Evolutionary conservation across 2,113 vertebrate species (phyloP).

Genomic region (Tachuris rubrigastra): DNA sequence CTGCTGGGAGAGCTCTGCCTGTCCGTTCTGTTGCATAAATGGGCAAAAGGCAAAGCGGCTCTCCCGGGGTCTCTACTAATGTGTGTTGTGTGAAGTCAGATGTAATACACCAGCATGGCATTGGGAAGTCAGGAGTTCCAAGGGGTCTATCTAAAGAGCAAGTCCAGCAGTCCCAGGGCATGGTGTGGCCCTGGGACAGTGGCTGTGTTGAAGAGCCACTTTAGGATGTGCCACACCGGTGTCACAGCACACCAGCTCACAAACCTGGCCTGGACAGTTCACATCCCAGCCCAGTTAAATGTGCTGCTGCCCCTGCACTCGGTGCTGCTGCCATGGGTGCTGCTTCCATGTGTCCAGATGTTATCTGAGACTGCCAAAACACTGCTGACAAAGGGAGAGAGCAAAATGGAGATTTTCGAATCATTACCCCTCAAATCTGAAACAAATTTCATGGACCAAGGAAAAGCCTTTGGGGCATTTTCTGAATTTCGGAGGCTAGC

Average conservation of each 20-base stretch:
- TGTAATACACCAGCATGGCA: fast-evolving
- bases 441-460: conserved; percentile 28
- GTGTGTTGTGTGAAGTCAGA: background rate
- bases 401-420: conserved; percentile 8
- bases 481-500: background rate
- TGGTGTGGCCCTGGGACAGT: background rate
- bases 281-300: background rate
- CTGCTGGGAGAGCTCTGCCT: background rate
- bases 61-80: too few relatives aligned
- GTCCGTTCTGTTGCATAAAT: background rate
- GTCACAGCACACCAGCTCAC: background rate
- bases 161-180: too few relatives aligned
- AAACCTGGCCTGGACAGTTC: background rate
- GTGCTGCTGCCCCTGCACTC: background rate
- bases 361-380: background rate
- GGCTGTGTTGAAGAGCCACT: background rate
- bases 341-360: background rate
- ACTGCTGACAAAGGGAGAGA: background rate
- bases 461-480: conserved; percentile 2
- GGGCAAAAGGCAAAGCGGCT: fast-evolving
- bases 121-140: fast-evolving
- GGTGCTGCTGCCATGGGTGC: background rate
- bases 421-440: conserved; percentile 40
- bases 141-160: fast-evolving
- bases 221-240: fast-evolving